A percentile compares a stretch with the other conserved stretches of the same genome.
Evolutionary conservation across 2,888 invertebrate genomes (phyloP).

Genomic region (Capitulum mitella): DNA sequence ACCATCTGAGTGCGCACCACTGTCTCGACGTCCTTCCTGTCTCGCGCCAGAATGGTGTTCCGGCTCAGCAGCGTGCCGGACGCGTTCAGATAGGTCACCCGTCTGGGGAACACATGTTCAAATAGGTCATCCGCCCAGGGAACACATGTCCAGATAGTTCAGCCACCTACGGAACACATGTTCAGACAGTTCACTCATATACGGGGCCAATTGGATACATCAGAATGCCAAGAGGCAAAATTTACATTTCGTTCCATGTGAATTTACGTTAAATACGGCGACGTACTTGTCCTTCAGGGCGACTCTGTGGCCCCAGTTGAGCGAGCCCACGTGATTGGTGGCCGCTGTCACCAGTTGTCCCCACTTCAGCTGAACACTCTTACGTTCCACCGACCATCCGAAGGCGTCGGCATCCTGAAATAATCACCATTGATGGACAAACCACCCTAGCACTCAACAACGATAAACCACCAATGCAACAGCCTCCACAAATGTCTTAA

Average conservation of each 20-base stretch:
- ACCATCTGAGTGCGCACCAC: constrained; percentile 46
- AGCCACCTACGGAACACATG: too few species aligned
- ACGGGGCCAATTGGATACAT: too few species aligned
- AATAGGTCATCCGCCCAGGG: constrained; percentile 46
- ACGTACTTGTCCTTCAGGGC: constrained; percentile 45
- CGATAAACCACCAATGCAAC: too few species aligned
- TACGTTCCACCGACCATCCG: constrained; percentile 43
- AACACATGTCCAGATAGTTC: constrained; percentile 42
- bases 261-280: too few species aligned
- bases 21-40: constrained; percentile 43
- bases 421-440: too few species aligned
- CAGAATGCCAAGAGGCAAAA: too few species aligned
- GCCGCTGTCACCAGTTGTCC: constrained; percentile 47
- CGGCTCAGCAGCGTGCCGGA: constrained; percentile 48
- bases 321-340: constrained; percentile 48
- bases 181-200: too few species aligned
- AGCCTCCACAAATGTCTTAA: too few species aligned
- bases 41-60: constrained; percentile 46
- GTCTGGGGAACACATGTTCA: constrained; percentile 44
- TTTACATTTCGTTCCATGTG: too few species aligned
- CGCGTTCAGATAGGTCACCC: constrained; percentile 49
- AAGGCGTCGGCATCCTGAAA: constrained; percentile 40
- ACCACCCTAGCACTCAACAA: too few species aligned
- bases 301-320: constrained; percentile 52
- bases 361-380: constrained; percentile 46